Percentiles rank a stretch among this genome's conserved stretches.
phyloP scores from a whole-genome alignment of 2,888 invertebrate genomes.

The Synergus laeviventris region DNA sequence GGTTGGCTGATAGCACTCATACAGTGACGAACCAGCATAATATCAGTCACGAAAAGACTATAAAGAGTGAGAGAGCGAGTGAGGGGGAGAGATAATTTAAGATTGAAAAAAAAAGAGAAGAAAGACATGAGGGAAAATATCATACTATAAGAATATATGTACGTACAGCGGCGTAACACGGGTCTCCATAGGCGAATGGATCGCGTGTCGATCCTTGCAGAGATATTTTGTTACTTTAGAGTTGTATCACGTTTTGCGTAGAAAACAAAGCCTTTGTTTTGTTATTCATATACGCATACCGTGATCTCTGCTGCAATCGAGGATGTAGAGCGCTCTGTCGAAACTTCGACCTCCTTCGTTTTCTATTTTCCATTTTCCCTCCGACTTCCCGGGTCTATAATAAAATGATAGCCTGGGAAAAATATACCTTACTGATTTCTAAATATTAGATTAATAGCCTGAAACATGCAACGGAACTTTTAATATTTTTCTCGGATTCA shows the following conservation, averaged over 20 bases:
- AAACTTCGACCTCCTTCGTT: constrained; percentile 52
- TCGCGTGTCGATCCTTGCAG: constrained; percentile 74
- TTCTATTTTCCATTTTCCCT: constrained; percentile 41
- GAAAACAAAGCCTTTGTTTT: constrained; percentile 74
- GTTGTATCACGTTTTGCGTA: constrained; percentile 73
- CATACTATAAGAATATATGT: constrained; percentile 14
- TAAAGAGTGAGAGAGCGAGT: constrained; percentile 17
- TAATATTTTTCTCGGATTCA: not conserved
- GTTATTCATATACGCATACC: constrained; percentile 64
- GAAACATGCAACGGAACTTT: not conserved
- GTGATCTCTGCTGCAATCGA: constrained; percentile 58
- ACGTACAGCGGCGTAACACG: constrained; percentile 46
- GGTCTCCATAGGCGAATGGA: constrained; percentile 61
- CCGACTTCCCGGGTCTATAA: not conserved
- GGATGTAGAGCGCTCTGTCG: constrained; percentile 60
- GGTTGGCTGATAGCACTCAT: constrained; percentile 48
- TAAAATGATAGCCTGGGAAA: not conserved
- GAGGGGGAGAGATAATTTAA: not conserved
- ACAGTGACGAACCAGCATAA: constrained; percentile 49
- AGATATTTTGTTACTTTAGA: constrained; percentile 75
- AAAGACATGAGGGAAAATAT: constrained; percentile 8
- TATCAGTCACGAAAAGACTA: constrained; percentile 43
- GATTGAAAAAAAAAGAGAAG: not conserved
- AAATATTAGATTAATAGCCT: not conserved
- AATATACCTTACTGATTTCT: not conserved